These are phyloP conservation scores for Drosophila testacea DNA, from an alignment of 2,888 invertebrate species.

Conservation along the genomic window DNA sequence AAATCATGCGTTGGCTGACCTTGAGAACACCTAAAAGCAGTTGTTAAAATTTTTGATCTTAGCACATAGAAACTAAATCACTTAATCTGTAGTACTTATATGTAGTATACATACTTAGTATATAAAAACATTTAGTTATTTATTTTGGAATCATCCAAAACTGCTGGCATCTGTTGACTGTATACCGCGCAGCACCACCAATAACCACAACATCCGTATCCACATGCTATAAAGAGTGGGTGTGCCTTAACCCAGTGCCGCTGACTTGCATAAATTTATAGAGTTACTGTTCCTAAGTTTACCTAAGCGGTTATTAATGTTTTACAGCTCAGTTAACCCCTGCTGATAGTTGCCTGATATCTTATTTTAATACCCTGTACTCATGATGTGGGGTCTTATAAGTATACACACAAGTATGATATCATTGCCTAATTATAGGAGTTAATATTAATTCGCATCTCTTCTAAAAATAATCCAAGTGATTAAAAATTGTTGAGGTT, in stretches of 20 bases:
- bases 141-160: conserved; percentile 5
- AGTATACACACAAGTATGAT: neutral
- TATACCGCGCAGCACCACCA: neutral
- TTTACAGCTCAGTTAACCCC: conserved; percentile 30
- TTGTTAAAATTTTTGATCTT: conserved; percentile 6
- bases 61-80: conserved; percentile 3
- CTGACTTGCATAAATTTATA: conserved; percentile 37
- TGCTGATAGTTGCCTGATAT: conserved; percentile 22
- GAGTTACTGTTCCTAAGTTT: conserved; percentile 11
- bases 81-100: conserved; percentile 6
- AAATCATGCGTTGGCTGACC: conserved; percentile 1
- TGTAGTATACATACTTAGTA: neutral
- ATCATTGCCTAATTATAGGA: conserved; percentile 3
- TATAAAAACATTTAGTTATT: conserved; percentile 20
- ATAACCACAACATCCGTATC: neutral
- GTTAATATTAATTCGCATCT: neutral
- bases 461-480: no score
- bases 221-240: conserved; percentile 7
- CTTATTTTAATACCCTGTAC: conserved; percentile 16
- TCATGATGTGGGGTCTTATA: neutral
- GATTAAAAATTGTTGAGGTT: no score
- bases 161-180: neutral
- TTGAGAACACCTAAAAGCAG: conserved; percentile 16
- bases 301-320: conserved; percentile 27
- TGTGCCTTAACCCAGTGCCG: conserved; percentile 5